Conservation (phyloP, 2,797 vertebrate genomes). For the Catamblyrhynchus diadema region DNA sequence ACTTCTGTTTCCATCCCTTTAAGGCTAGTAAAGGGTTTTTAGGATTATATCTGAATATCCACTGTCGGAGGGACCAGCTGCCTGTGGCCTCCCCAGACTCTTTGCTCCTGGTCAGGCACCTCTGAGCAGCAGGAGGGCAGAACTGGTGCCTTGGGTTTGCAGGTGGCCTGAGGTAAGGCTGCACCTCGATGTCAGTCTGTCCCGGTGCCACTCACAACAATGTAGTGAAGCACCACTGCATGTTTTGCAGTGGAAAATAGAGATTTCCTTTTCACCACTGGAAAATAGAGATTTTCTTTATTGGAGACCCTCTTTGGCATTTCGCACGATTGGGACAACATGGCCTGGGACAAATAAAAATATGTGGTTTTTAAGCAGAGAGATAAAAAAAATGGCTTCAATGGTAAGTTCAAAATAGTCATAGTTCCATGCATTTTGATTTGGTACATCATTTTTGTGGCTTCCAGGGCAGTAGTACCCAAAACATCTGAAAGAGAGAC, state of each 20-base stretch:
- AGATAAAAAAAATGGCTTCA: background rate
- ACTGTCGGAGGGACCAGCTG: background rate
- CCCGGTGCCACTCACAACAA: background rate
- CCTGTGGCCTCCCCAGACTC: background rate
- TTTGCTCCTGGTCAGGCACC: background rate
- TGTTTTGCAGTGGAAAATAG: background rate
- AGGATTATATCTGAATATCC: background rate
- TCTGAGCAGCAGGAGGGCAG: background rate
- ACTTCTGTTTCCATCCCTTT: background rate
- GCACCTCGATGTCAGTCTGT: background rate
- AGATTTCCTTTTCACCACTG: background rate
- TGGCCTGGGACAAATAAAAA: background rate
- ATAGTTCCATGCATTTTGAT: background rate
- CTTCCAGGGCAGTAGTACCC: background rate
- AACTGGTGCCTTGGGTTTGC: background rate
- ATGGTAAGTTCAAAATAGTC: background rate
- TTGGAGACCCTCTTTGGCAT: background rate
- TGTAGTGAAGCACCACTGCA: background rate
- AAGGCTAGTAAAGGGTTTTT: background rate
- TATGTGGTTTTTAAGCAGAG: background rate
- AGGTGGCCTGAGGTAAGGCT: background rate
- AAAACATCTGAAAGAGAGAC: background rate
- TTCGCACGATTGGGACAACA: rapidly evolving
- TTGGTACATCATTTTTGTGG: background rate
- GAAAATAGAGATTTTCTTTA: background rate